Conservation (phyloP, 2,113 vertebrate genomes). For the Callorhinus ursinus region DNA sequence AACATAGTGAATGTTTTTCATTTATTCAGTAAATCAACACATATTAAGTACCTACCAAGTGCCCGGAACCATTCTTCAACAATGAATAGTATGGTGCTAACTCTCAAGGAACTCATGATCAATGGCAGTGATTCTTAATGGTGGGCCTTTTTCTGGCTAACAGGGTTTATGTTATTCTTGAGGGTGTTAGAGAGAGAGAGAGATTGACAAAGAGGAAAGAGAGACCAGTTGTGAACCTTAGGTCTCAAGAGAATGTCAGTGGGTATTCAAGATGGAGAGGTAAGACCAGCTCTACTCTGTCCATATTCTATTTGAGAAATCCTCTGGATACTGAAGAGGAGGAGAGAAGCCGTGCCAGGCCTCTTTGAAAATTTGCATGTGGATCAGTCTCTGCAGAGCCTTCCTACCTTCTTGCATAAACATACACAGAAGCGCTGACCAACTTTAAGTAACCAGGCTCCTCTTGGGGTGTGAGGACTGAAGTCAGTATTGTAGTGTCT, state of each 20-base stretch:
- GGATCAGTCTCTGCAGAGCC: background rate
- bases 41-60: background rate
- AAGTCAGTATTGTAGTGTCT: background rate
- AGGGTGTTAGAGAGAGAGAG: background rate
- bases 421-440: background rate
- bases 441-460: background rate
- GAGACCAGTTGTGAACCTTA: background rate
- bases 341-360: too few species aligned
- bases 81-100: background rate
- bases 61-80: background rate
- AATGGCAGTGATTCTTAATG: background rate
- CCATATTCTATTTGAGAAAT: background rate
- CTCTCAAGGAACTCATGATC: background rate
- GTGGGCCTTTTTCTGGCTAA: background rate
- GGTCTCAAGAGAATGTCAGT: background rate
- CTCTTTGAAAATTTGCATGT: background rate
- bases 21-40: background rate
- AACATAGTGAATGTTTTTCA: background rate
- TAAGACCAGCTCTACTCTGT: background rate
- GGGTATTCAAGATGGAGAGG: background rate
- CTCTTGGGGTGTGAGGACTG: conserved; percentile 28
- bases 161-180: background rate
- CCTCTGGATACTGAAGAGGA: background rate
- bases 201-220: background rate
- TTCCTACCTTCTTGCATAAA: background rate